These are phyloP conservation scores for Melanotaenia duboulayi DNA, from an alignment of 2,113 vertebrate species.

Conservation along the genomic window DNA sequence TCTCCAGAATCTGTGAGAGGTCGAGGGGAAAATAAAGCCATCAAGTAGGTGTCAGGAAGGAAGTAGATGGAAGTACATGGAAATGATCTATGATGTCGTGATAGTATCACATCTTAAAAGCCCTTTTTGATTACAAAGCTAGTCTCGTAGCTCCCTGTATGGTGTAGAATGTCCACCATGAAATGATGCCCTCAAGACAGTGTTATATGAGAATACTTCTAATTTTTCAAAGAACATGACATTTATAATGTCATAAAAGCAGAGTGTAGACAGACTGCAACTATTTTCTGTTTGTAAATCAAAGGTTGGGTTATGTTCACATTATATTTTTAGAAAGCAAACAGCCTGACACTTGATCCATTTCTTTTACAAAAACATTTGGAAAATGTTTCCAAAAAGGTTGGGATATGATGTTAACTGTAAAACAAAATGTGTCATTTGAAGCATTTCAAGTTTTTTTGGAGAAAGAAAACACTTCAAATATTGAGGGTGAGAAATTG, in stretches of 20 bases:
- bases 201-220: conserved; percentile 2
- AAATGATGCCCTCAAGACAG: conserved; percentile 29
- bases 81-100: conserved; percentile 58
- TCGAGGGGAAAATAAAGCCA: conserved; percentile 96
- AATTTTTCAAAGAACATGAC: conserved; percentile 20
- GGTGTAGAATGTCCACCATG: conserved; percentile 22
- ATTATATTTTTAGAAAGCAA: not conserved
- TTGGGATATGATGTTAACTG: not conserved
- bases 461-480: too few species aligned
- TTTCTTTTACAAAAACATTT: not conserved
- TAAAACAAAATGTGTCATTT: too few species aligned
- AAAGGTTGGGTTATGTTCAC: conserved; percentile 1
- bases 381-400: not conserved
- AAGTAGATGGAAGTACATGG: conserved; percentile 47
- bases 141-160: conserved; percentile 8
- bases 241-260: not conserved
- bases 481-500: not conserved
- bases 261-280: not conserved
- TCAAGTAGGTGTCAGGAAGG: conserved; percentile 92
- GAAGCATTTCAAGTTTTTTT: too few species aligned
- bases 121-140: conserved; percentile 46
- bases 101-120: conserved; percentile 53
- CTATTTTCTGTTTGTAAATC: conserved; percentile 21
- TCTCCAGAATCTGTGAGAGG: conserved; percentile 94
- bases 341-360: not conserved